Evolutionary conservation across 2,888 invertebrate species (phyloP), one percentile per base, ranked within the genome.

Genomic region (Hedya salicella): DNA sequence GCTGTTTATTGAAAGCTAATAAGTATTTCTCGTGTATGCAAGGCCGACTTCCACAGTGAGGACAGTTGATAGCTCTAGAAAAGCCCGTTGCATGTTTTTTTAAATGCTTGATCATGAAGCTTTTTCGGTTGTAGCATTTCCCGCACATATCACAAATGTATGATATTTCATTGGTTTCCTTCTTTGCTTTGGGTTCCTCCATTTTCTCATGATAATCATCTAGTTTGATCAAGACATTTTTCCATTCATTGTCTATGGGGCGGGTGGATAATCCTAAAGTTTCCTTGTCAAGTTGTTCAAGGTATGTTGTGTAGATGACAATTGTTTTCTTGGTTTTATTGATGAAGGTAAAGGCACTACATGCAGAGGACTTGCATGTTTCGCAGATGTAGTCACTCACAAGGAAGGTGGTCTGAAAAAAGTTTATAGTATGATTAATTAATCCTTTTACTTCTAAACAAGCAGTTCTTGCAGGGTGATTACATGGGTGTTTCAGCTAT

Each of bases 21-120:
- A 66, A 14, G 30, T 66, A 48, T 48, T 40, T 44, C 44, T 59
- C 53, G 13, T 66, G 65, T 14, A 60, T 9, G 21, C 65, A 64
- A 1, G 64, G 64, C n/a, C 46, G n/a, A 4, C 2, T 39, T 14
- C 4, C 1, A 13, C 59, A 60, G 39, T 65, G 59, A 0, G 52
- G 65, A 46, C 65, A 65, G 8, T 32, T 44, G 13, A 32, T 2
- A 6, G 14, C 14, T 46, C 16, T 42, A 8, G 13, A 19, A 46
- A 9, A 11, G 5, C 14, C 9, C 16, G 0, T 14, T 46, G 36
- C 36, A n/a, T 59, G 65, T 3, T 39, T 56, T 8, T 40, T 46
- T 13, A 59, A 53, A 46, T 65, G 65, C 30, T 46, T 65, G 6
- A 60, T 25, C 21, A 65, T 16, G 14, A 46, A 25, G 2, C 16